phyloP scores from a whole-genome alignment of 2,797 vertebrate species.

The Pangasius macronema region DNA sequence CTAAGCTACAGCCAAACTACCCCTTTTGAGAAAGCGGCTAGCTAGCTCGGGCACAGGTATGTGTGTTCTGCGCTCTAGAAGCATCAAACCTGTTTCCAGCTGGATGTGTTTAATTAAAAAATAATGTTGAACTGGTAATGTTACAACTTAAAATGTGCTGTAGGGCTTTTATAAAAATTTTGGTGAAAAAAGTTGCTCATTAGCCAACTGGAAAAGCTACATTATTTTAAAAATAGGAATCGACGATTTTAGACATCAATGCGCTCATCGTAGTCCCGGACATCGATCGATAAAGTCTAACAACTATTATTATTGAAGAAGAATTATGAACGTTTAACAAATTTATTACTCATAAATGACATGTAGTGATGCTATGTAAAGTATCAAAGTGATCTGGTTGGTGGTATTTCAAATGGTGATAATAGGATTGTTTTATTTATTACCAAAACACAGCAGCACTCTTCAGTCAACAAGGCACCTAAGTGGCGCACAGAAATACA shows the following conservation, averaged over 20 bases:
- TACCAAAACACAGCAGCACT: slow-evolving; percentile 13
- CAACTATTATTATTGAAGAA: too few species aligned
- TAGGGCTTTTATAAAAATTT: not conserved
- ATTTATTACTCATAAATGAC: not conserved
- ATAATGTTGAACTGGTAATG: not conserved
- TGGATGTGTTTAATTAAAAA: not conserved
- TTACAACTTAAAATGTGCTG: not conserved
- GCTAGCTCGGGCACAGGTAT: not conserved
- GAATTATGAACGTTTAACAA: not conserved
- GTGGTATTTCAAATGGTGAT: not conserved
- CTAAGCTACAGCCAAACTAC: not conserved
- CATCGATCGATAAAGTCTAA: too few species aligned
- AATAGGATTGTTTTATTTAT: not conserved
- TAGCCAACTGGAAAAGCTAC: not conserved
- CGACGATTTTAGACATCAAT: too few species aligned
- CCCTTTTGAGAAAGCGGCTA: not conserved
- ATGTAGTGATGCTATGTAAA: not conserved
- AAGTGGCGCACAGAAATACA: not conserved
- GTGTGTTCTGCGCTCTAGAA: not conserved
- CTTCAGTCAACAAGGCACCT: not conserved
- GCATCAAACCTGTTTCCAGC: too few species aligned
- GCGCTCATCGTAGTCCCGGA: too few species aligned
- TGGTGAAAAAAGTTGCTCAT: not conserved
- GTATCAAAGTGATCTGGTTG: not conserved
- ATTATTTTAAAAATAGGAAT: not conserved